Conservation (phyloP, 2,113 vertebrate genomes). For the Thermophis baileyi region DNA sequence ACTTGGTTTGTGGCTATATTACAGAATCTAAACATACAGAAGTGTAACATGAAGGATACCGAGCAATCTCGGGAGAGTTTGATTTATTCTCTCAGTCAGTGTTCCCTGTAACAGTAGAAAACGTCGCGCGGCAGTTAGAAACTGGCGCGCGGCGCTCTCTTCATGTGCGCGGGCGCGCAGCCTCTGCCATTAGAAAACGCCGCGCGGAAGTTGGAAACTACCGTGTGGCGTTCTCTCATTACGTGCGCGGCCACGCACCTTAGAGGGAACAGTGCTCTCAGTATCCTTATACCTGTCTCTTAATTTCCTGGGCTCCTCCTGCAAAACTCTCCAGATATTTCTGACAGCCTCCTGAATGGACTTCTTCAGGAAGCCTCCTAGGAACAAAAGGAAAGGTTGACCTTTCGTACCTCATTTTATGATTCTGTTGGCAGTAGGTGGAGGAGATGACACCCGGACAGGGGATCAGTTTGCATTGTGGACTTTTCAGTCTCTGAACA, state of each 20-base stretch:
- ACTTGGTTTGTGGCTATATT: not conserved
- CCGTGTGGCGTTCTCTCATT: too few relatives aligned
- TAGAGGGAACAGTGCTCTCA: too few relatives aligned
- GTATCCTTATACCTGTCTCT: not conserved
- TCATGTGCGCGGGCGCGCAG: too few relatives aligned
- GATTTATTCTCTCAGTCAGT: not conserved
- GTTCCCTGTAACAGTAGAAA: too few relatives aligned
- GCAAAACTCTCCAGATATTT: not conserved
- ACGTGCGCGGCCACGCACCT: too few relatives aligned
- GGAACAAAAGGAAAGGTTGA: not conserved
- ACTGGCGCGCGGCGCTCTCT: too few relatives aligned
- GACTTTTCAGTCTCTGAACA: not conserved
- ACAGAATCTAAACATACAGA: not conserved
- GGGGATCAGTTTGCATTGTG: not conserved
- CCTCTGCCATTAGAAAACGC: too few relatives aligned
- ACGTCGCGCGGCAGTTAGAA: too few relatives aligned
- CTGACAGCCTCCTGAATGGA: not conserved
- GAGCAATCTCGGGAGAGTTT: not conserved
- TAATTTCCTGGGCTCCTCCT: not conserved
- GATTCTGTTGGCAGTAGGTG: not conserved
- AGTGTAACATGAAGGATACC: not conserved
- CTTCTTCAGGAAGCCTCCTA: not conserved
- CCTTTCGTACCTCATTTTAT: not conserved
- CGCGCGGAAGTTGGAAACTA: too few relatives aligned
- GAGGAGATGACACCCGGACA: too few relatives aligned